Percentiles rank a stretch among this genome's conserved stretches.
Conservation (phyloP, 2,888 invertebrate species). For the Branchellion lobata region DNA sequence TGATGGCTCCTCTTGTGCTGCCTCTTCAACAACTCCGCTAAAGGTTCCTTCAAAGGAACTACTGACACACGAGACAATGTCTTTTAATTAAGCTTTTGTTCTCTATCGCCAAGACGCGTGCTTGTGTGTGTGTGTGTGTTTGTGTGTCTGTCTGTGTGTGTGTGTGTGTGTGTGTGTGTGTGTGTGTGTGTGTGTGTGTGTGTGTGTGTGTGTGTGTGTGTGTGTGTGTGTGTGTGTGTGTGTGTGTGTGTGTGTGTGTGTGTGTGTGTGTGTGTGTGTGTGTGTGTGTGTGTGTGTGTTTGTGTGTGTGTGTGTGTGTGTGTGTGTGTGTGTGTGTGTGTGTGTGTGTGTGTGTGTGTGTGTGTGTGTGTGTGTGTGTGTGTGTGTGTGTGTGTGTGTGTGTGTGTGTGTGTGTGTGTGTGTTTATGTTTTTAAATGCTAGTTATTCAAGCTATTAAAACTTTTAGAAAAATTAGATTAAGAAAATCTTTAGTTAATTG, state of each 20-base stretch:
- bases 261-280: not conserved
- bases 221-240: not conserved
- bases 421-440: not conserved
- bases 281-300: not conserved
- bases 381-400: not conserved
- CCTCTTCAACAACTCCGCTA: too few relatives aligned
- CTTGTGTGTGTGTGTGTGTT: too few relatives aligned
- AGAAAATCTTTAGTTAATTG: too few relatives aligned
- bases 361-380: not conserved
- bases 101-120: too few relatives aligned
- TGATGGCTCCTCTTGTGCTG: too few relatives aligned
- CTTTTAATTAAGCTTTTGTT: too few relatives aligned
- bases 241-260: not conserved
- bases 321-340: not conserved
- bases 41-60: too few relatives aligned
- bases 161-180: too few relatives aligned
- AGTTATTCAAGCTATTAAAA: not conserved
- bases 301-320: not conserved
- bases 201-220: slow-evolving; percentile 3
- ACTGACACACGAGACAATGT: too few relatives aligned
- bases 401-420: slow-evolving; percentile 11
- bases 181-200: too few relatives aligned
- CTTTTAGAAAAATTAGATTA: not conserved
- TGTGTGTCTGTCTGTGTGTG: too few relatives aligned
- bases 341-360: not conserved